These are phyloP conservation scores for Vireo griseus DNA, from an alignment of 2,797 vertebrate genomes.

Conservation along the genomic window DNA sequence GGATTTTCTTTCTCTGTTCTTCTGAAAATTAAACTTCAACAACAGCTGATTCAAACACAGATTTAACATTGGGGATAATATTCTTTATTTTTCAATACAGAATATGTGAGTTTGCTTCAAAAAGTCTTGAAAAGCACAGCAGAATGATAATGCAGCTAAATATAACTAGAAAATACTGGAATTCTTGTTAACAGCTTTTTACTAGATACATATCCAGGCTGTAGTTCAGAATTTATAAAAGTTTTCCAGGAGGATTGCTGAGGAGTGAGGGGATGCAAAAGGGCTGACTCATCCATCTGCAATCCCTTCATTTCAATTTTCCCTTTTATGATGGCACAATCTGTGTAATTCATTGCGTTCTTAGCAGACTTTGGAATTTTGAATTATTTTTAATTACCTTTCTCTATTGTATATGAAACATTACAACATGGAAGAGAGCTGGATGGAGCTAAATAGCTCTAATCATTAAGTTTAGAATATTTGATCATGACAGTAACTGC, in stretches of 20 bases:
- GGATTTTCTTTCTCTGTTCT: background rate
- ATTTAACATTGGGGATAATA: background rate
- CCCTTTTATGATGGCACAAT: background rate
- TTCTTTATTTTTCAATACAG: background rate
- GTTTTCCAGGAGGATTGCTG: background rate
- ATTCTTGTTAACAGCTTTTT: constrained; percentile 31
- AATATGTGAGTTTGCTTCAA: background rate
- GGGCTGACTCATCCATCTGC: background rate
- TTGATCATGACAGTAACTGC: background rate
- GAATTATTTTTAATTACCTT: background rate
- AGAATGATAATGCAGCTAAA: background rate
- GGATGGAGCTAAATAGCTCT: background rate
- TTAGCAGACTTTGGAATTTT: background rate
- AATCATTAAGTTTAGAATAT: background rate
- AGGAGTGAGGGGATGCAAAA: background rate
- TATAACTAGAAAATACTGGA: constrained; percentile 17
- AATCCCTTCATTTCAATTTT: background rate
- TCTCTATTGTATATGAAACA: background rate
- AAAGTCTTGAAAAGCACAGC: background rate
- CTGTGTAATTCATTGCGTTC: background rate
- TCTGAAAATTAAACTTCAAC: background rate
- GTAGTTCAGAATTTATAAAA: background rate
- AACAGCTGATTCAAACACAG: background rate
- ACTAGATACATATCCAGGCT: constrained; percentile 4
- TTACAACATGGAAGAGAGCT: background rate